A percentile compares a stretch with the other conserved stretches of the same genome.
Conservation (phyloP, 2,888 invertebrate genomes). For the Noctuana brunneofusca region DNA sequence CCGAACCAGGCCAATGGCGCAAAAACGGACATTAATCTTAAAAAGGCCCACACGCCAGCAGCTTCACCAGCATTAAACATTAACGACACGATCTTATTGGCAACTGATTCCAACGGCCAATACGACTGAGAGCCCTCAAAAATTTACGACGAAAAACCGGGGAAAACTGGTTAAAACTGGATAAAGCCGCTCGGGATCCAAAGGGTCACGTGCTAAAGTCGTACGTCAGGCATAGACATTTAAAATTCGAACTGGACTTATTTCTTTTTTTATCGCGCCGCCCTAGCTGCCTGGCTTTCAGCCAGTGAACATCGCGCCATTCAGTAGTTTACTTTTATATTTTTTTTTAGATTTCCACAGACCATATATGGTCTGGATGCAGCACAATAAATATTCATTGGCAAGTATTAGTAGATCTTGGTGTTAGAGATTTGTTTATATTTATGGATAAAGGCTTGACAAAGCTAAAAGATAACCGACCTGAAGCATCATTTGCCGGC, state of each 20-base stretch:
- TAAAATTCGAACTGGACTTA: slow-evolving; percentile 29
- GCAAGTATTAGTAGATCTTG: background rate
- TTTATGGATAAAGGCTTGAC: too few species aligned
- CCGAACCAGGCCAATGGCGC: background rate
- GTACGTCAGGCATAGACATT: slow-evolving; percentile 32
- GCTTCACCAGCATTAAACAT: slow-evolving; percentile 12
- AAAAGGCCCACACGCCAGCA: background rate
- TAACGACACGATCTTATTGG: slow-evolving; percentile 18
- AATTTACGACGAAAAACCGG: slow-evolving; percentile 18
- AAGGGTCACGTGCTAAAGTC: slow-evolving; percentile 23
- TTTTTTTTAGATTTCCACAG: slow-evolving; percentile 24
- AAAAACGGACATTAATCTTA: background rate
- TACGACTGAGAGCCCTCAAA: slow-evolving; percentile 24
- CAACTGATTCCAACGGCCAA: slow-evolving; percentile 29
- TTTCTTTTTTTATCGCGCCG: slow-evolving; percentile 30
- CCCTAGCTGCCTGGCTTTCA: slow-evolving; percentile 28
- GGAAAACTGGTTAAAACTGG: background rate
- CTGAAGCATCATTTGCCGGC: too few species aligned
- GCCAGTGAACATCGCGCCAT: slow-evolving; percentile 25
- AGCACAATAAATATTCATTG: background rate
- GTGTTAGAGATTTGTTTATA: too few species aligned
- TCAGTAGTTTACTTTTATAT: slow-evolving; percentile 17
- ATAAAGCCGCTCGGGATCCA: slow-evolving; percentile 5
- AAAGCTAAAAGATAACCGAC: too few species aligned
- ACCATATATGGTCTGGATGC: slow-evolving; percentile 10